Evolutionary conservation across 2,113 vertebrate genomes (phyloP).

Genomic region (Dolichallabes microphthalmus): DNA sequence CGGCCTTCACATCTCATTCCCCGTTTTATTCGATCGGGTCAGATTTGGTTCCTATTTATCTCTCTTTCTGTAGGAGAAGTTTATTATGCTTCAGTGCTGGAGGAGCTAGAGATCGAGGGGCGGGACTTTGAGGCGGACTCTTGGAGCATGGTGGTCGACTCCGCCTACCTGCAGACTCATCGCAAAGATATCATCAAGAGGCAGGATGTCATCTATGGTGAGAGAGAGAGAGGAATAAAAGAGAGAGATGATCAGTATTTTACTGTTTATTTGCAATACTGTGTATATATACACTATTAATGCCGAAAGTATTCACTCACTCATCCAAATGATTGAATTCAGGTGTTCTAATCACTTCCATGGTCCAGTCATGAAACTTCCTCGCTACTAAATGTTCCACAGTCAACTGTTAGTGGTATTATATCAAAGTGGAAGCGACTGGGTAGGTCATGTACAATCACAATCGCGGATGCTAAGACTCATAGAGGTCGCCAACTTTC

Average conservation of each 20-base stretch:
- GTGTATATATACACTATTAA: no score
- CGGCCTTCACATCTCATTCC: background rate
- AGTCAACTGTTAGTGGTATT: no score
- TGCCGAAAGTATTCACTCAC: no score
- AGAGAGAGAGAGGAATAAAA: background rate
- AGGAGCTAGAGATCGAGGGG: slow-evolving; percentile 80
- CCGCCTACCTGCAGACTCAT: slow-evolving; percentile 82
- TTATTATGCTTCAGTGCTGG: slow-evolving; percentile 81
- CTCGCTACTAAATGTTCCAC: no score
- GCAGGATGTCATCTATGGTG: slow-evolving; percentile 93
- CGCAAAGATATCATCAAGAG: slow-evolving; percentile 90
- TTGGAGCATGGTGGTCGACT: slow-evolving; percentile 89
- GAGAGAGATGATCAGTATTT: background rate
- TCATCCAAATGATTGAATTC: no score
- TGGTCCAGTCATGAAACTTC: no score
- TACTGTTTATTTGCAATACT: no score
- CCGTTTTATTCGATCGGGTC: background rate
- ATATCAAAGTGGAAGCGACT: no score
- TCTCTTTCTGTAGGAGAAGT: slow-evolving; percentile 60
- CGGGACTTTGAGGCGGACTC: slow-evolving; percentile 89
- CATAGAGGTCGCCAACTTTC: no score
- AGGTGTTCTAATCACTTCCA: no score
- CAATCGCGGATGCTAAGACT: no score
- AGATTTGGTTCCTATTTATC: background rate
- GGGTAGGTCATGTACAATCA: no score